phyloP scores from a whole-genome alignment of 2,797 vertebrate genomes.

The Chromobotia macracanthus region DNA sequence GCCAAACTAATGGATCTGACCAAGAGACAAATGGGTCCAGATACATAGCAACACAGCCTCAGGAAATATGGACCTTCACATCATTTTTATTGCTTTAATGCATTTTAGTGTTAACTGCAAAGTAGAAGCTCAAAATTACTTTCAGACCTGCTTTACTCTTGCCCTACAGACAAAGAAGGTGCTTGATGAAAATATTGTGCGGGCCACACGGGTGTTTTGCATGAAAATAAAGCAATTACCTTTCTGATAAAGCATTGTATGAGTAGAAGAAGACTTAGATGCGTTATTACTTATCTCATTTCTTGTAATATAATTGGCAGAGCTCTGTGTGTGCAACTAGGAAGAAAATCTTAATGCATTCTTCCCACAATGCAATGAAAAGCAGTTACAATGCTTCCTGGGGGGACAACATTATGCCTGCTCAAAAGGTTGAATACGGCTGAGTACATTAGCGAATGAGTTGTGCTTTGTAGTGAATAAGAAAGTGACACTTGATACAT shows the following conservation, averaged over 20 bases:
- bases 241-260: constrained; percentile 57
- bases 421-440: constrained; percentile 29
- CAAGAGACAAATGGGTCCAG: constrained; percentile 79
- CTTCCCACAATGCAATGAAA: constrained; percentile 47
- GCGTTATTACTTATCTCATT: constrained; percentile 52
- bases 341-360: constrained; percentile 47
- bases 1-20: constrained; percentile 79
- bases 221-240: constrained; percentile 61
- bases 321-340: constrained; percentile 39
- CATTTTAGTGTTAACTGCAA: constrained; percentile 79
- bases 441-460: constrained; percentile 32
- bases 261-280: constrained; percentile 25
- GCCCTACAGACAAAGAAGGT: constrained; percentile 51
- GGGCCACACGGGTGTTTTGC: constrained; percentile 59
- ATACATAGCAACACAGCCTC: constrained; percentile 71
- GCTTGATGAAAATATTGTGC: constrained; percentile 40
- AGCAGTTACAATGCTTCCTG: constrained; percentile 45
- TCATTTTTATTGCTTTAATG: constrained; percentile 80
- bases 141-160: constrained; percentile 66
- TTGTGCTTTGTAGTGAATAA: constrained; percentile 41
- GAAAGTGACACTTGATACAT: constrained; percentile 31
- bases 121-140: constrained; percentile 73
- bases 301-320: constrained; percentile 55
- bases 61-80: constrained; percentile 72
- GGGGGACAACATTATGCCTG: constrained; percentile 37